Evolutionary conservation across 2,797 vertebrate genomes (phyloP).

Genomic region (Siniperca scherzeri): DNA sequence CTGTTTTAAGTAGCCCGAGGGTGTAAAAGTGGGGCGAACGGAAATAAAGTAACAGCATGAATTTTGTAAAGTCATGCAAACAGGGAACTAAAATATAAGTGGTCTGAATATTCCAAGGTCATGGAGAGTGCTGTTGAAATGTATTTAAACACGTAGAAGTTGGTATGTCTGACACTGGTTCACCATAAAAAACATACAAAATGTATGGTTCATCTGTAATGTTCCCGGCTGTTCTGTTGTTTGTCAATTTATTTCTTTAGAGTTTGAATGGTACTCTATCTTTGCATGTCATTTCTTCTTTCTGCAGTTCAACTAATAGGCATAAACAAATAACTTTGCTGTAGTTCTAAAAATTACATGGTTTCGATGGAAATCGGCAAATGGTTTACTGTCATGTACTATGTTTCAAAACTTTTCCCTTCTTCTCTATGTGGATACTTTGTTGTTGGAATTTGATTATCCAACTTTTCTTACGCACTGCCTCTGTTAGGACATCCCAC

Average conservation of each 20-base stretch:
- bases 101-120: slow-evolving; percentile 17
- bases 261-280: not conserved
- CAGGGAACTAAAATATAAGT: slow-evolving; percentile 1
- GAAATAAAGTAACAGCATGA: slow-evolving; percentile 15
- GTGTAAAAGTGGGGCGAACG: slow-evolving; percentile 26
- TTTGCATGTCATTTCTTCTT: not conserved
- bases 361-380: not conserved
- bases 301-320: not conserved
- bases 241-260: not conserved
- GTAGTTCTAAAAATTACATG: not conserved
- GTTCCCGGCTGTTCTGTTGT: not conserved
- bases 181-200: not conserved
- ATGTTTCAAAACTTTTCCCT: not conserved
- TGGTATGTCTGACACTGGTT: not conserved
- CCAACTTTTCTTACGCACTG: not conserved
- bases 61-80: slow-evolving; percentile 20
- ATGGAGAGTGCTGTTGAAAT: not conserved
- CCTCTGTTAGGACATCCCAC: slow-evolving; percentile 28
- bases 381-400: not conserved
- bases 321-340: not conserved
- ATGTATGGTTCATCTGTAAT: not conserved
- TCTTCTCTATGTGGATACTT: not conserved
- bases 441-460: not conserved
- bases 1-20: slow-evolving; percentile 36
- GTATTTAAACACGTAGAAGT: not conserved